A percentile compares a stretch with the other conserved stretches of the same genome.
Evolutionary conservation across 2,888 invertebrate genomes (phyloP).

Genomic region (Trichogramma evanescens): DNA sequence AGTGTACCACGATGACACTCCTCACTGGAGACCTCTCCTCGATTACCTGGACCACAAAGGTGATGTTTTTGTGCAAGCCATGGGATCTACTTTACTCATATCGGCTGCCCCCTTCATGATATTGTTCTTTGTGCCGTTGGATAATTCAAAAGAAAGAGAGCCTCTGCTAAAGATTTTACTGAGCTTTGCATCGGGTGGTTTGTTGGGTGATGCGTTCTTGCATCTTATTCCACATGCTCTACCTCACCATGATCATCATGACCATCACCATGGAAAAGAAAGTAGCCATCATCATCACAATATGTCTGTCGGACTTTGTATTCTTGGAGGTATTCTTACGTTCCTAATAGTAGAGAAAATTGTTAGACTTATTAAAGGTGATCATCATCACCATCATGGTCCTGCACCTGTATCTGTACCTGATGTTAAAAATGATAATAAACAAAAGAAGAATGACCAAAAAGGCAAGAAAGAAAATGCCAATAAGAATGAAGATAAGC

Average conservation of each 20-base stretch:
- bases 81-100: conserved; percentile 86
- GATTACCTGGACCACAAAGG: conserved; percentile 23
- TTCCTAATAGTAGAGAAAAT: conserved; percentile 91
- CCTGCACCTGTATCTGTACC: not conserved
- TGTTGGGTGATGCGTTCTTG: conserved; percentile 96
- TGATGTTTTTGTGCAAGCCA: conserved; percentile 58
- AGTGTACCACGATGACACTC: conserved; percentile 9
- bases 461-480: conserved; percentile 14
- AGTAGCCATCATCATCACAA: conserved; percentile 68
- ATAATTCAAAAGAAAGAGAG: conserved; percentile 75
- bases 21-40: conserved; percentile 11
- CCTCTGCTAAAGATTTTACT: conserved; percentile 82
- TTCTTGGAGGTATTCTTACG: conserved; percentile 84
- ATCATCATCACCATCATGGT: conserved; percentile 60
- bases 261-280: conserved; percentile 49
- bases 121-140: conserved; percentile 85
- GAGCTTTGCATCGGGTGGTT: conserved; percentile 90
- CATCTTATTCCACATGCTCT: conserved; percentile 97
- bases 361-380: conserved; percentile 79
- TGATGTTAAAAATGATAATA: conserved; percentile 27
- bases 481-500: conserved; percentile 7
- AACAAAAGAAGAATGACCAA: conserved; percentile 17
- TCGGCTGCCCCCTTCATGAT: conserved; percentile 92
- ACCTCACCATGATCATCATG: conserved; percentile 48
- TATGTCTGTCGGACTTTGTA: conserved; percentile 89